phyloP scores from a whole-genome alignment of 2,113 vertebrate genomes.

The Montifringilla adamsi region DNA sequence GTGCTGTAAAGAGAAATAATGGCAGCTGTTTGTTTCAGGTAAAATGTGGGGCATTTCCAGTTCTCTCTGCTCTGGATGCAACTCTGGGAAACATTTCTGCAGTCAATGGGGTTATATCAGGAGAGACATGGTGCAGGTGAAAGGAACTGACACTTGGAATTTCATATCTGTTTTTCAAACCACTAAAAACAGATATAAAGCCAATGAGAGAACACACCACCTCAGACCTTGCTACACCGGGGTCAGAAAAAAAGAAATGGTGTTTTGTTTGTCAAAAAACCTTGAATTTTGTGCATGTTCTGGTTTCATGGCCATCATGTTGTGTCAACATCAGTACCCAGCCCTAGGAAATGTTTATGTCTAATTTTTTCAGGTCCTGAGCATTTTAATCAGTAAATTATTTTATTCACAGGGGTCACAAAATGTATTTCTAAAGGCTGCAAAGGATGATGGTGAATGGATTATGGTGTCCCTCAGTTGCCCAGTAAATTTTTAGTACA shows the following conservation, averaged over 20 bases:
- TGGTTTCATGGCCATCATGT: neutral
- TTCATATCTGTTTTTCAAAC: neutral
- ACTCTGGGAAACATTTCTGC: neutral
- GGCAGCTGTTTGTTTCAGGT: neutral
- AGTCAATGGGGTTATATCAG: fast-evolving
- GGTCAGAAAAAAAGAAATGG: neutral
- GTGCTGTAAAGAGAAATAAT: neutral
- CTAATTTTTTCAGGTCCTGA: neutral
- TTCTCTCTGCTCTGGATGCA: neutral
- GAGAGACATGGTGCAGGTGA: neutral
- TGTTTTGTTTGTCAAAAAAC: neutral
- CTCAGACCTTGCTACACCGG: neutral
- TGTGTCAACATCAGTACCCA: neutral
- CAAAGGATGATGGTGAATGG: neutral
- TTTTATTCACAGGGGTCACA: neutral
- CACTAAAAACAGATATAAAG: neutral
- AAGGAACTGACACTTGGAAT: neutral
- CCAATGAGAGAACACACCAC: neutral
- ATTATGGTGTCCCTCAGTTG: neutral
- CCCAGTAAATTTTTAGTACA: neutral
- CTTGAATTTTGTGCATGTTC: neutral
- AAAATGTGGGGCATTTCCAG: neutral
- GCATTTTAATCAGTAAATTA: neutral
- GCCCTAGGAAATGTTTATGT: neutral
- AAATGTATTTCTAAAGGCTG: neutral